Base-by-base conservation (phyloP, 2,888 invertebrate species). In the Hololepta plana region DNA sequence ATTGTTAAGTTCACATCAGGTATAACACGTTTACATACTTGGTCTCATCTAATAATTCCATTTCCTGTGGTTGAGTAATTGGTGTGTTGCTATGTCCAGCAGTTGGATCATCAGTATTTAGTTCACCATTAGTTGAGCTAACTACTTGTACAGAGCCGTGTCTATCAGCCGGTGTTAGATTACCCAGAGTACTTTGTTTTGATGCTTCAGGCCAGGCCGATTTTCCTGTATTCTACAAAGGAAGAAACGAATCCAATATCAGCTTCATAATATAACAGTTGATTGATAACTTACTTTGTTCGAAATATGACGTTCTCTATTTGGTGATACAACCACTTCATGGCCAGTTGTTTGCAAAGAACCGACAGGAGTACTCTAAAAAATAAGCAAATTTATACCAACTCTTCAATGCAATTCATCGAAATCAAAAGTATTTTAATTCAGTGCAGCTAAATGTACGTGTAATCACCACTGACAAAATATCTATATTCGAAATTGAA, bases 81-180 rank as follows among this genome's bases (percentile, higher is more conserved):
- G 93, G 93, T 46, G 91, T 90, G 62, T 91, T 91, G 57, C 91
- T 91, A 63, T 91, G 90, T 35, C 90, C 91, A 35, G 88, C 91
- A 29, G 87, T 88, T 14, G 90, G 90, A 62, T 93, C 93, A 57
- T 93, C 93, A 38, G 81, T 77, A 39, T 84, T 87, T 46, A 91
- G 61, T 64, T 90, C 90, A 44, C 91, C 93, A 60, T 93, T 93
- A 39, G 91, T 91, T 38, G 93, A 93, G 59, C 88, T 90, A 50
- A 95, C 90, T 66, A 95, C 93, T 80, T 91, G 91, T 45, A 93
- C 91, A 51, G 91, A 93, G 58, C 91, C 93, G 57, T 90, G 90
- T 60, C 90, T 72, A 63, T 91, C 91, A 43, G 90, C 88, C 45
- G 91, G 85, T 44, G 87, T 87, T 52, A 87, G 68, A 57, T 82